A percentile compares a stretch with the other conserved stretches of the same genome.
Evolutionary conservation across 2,797 vertebrate species (phyloP).

Genomic region (Tachyglossus aculeatus): DNA sequence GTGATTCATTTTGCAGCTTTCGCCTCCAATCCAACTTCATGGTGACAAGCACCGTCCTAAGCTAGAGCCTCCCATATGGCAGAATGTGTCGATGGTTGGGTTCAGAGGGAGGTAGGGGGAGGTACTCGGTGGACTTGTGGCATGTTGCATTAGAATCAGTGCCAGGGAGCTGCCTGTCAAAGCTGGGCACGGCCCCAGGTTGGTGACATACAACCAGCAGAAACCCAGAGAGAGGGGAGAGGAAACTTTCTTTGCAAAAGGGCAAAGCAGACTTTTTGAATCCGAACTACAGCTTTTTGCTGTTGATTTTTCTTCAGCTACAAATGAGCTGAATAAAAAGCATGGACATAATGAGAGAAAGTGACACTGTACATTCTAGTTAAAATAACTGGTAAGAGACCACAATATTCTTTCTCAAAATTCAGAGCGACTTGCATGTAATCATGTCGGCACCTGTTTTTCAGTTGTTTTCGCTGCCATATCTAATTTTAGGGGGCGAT

Average conservation of each 20-base stretch:
- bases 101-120: constrained; percentile 14
- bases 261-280: not conserved
- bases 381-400: not conserved
- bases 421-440: constrained; percentile 28
- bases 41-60: constrained; percentile 41
- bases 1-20: constrained; percentile 34
- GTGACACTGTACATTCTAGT: not conserved
- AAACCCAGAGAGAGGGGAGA: constrained; percentile 19
- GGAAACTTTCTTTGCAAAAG: not conserved
- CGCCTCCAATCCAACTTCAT: not conserved
- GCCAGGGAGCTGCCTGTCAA: constrained; percentile 62
- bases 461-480: not conserved
- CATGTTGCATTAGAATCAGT: constrained; percentile 42
- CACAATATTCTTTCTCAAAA: not conserved
- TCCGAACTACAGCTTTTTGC: not conserved
- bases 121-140: constrained; percentile 64
- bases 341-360: not conserved
- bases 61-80: constrained; percentile 67
- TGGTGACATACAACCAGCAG: constrained; percentile 12
- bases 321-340: not conserved
- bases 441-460: constrained; percentile 65
- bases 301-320: not conserved
- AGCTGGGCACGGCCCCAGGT: constrained; percentile 61
- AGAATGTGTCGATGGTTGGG: not conserved
- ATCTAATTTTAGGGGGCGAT: not conserved